These are phyloP conservation scores for Drosophila nikananu DNA, from an alignment of 1,140 invertebrate species.

Conservation along the genomic window DNA sequence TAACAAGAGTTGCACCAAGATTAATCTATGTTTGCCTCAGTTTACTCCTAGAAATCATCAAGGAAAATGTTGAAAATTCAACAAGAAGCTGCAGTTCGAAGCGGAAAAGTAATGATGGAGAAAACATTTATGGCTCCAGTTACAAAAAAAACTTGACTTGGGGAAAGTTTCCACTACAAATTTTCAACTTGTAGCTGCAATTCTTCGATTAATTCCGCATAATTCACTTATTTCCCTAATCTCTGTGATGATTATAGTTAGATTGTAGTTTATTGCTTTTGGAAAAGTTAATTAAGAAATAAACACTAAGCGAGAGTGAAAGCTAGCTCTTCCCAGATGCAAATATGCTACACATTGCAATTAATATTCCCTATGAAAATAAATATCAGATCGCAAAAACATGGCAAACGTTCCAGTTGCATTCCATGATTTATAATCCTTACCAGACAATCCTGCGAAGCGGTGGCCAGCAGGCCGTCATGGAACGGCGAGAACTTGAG, in stretches of 20 bases:
- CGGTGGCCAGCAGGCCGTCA: slow-evolving; percentile 95
- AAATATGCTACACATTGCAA: background rate
- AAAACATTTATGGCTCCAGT: background rate
- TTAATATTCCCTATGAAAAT: background rate
- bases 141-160: slow-evolving; percentile 6
- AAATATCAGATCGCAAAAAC: background rate
- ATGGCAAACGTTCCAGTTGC: background rate
- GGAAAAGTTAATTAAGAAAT: background rate
- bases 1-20: background rate
- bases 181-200: background rate
- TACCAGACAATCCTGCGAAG: slow-evolving; percentile 94
- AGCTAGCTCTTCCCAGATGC: background rate
- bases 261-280: background rate
- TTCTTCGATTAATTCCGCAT: background rate
- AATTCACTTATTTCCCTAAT: background rate
- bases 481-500: slow-evolving; percentile 98
- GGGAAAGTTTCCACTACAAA: background rate
- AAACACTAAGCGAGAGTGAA: background rate
- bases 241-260: background rate
- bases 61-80: no score
- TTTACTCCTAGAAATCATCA: no score
- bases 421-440: background rate
- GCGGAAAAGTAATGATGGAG: background rate
- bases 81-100: background rate
- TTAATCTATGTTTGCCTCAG: no score